Conservation (phyloP, 2,888 invertebrate genomes). For the Enoplolaimus lenunculus region DNA sequence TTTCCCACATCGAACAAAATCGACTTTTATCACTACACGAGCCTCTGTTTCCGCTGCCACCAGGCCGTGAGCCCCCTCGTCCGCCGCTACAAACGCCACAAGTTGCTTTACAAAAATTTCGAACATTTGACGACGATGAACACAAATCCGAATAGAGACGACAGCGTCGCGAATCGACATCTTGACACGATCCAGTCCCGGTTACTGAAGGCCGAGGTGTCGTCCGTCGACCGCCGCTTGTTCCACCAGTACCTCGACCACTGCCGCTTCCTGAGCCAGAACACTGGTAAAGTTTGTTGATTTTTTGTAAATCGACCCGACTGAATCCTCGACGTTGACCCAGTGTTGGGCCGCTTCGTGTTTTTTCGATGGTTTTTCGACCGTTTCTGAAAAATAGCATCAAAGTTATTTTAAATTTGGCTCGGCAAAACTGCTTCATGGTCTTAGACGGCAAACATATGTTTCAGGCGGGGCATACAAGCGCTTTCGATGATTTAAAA, state of each 20-base stretch:
- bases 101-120: neutral
- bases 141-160: neutral
- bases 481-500: no score
- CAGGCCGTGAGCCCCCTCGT: neutral
- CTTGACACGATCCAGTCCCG: neutral
- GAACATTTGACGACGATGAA: neutral
- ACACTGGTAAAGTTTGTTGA: conserved; percentile 43
- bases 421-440: no score
- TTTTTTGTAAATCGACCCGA: conserved; percentile 40
- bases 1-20: no score
- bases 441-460: no score
- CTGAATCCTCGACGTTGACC: conserved; percentile 43
- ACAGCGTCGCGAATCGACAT: neutral
- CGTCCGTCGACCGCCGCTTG: neutral
- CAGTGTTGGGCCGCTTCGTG: conserved; percentile 35
- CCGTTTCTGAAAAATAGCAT: neutral
- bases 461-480: no score
- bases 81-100: neutral
- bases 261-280: neutral
- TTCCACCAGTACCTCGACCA: neutral
- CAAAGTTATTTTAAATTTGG: no score
- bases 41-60: no score
- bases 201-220: neutral
- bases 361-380: conserved; percentile 34
- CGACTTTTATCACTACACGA: no score